A percentile compares a stretch with the other conserved stretches of the same genome.
Conservation (phyloP, 2,113 vertebrate genomes). For the Rhegmatorhina hoffmannsi region DNA sequence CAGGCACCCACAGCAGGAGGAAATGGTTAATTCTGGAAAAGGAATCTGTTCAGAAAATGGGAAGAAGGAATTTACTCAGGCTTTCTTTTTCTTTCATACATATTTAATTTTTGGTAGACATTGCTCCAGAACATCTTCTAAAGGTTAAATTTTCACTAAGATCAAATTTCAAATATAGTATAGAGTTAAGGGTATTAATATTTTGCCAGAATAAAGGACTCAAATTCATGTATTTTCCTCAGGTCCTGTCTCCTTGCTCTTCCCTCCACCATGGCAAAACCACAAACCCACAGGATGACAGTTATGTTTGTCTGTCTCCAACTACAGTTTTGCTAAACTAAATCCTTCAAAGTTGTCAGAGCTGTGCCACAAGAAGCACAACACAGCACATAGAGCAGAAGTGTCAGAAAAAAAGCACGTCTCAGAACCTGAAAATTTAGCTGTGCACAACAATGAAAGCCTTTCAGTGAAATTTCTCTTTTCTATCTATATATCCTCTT, state of each 20-base stretch:
- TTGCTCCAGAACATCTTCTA: not conserved
- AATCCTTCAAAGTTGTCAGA: not conserved
- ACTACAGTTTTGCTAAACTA: not conserved
- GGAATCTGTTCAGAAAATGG: not conserved
- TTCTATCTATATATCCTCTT: not conserved
- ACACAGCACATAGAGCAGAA: not conserved
- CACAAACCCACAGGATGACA: not conserved
- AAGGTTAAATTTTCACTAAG: not conserved
- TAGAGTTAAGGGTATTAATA: not conserved
- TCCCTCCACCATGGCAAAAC: not conserved
- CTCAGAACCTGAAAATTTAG: not conserved
- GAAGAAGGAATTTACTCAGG: not conserved
- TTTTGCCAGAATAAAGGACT: not conserved
- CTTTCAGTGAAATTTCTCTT: not conserved
- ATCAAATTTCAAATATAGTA: not conserved
- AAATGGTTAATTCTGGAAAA: not conserved
- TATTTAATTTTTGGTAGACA: not conserved
- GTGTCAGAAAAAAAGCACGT: not conserved
- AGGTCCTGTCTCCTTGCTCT: not conserved
- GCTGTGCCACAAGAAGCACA: not conserved
- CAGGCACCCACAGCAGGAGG: not conserved
- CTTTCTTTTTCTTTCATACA: not conserved
- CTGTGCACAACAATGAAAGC: not conserved
- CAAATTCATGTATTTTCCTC: not conserved
- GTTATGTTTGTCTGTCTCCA: not conserved